phyloP scores from a whole-genome alignment of 2,113 vertebrate species.

The Litocranius walleri region DNA sequence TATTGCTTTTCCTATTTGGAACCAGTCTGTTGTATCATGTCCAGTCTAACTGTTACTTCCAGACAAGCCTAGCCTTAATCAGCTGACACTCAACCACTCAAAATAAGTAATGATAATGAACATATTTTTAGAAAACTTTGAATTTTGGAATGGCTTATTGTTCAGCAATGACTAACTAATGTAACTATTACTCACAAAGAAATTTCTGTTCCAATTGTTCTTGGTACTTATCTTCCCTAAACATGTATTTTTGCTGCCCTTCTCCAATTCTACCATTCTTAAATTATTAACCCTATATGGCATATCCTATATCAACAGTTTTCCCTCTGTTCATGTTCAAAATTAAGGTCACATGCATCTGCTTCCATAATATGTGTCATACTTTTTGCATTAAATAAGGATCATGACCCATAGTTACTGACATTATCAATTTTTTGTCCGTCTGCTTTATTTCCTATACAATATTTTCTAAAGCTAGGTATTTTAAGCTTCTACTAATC shows the following conservation, averaged over 20 bases:
- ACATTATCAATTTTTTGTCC: not conserved
- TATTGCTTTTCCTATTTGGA: not conserved
- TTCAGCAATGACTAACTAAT: not conserved
- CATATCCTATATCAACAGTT: not conserved
- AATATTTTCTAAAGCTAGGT: not conserved
- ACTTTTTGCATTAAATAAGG: not conserved
- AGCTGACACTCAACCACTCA: not conserved
- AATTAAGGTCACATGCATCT: not conserved
- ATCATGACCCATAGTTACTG: not conserved
- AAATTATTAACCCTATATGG: not conserved
- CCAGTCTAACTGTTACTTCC: not conserved
- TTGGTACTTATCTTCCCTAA: not conserved
- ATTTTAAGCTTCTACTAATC: not conserved
- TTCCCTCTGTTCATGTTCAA: not conserved
- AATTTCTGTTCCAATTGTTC: not conserved
- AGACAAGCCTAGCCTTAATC: not conserved
- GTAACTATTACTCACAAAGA: not conserved
- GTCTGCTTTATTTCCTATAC: not conserved
- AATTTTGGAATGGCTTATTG: not conserved
- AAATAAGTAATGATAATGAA: not conserved
- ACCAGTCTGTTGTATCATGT: not conserved
- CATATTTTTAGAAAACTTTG: not conserved
- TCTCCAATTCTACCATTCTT: not conserved
- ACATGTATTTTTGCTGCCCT: not conserved
- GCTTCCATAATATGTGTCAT: not conserved